Conservation (phyloP, 2,113 vertebrate species). For the Mesocricetus auratus region DNA sequence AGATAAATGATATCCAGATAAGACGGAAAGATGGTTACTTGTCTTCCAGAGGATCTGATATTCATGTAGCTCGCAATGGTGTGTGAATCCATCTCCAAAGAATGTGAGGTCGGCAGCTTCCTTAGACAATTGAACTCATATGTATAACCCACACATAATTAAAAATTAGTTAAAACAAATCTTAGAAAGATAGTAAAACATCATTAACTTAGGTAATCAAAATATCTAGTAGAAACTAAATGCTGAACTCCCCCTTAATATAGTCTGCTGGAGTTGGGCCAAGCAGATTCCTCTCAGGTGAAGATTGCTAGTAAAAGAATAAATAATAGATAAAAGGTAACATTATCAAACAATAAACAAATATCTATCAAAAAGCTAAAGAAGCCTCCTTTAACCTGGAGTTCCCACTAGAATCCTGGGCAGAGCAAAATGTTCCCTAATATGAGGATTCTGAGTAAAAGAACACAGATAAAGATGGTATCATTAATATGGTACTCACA, state of each 20-base stretch:
- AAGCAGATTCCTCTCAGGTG: not conserved
- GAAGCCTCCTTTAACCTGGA: not conserved
- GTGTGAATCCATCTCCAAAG: not conserved
- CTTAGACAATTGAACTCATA: not conserved
- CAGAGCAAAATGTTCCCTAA: not conserved
- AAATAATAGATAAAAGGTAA: not conserved
- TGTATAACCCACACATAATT: not conserved
- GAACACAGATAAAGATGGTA: not conserved
- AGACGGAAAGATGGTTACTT: not conserved
- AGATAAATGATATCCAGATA: not conserved
- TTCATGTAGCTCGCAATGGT: not conserved
- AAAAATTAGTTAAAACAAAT: not conserved
- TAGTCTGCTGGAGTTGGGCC: not conserved
- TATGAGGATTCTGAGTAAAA: too few relatives aligned
- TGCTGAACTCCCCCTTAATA: not conserved
- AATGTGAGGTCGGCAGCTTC: not conserved
- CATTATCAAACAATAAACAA: not conserved
- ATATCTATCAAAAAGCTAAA: not conserved
- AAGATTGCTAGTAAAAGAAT: not conserved
- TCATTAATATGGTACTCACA: not conserved
- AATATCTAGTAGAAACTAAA: not conserved
- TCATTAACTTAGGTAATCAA: not conserved
- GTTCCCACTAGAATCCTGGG: not conserved
- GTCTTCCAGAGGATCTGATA: not conserved
- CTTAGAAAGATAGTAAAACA: not conserved